Base-by-base conservation (phyloP, 2,888 invertebrate species). In the Cylindroiulus punctatus region DNA sequence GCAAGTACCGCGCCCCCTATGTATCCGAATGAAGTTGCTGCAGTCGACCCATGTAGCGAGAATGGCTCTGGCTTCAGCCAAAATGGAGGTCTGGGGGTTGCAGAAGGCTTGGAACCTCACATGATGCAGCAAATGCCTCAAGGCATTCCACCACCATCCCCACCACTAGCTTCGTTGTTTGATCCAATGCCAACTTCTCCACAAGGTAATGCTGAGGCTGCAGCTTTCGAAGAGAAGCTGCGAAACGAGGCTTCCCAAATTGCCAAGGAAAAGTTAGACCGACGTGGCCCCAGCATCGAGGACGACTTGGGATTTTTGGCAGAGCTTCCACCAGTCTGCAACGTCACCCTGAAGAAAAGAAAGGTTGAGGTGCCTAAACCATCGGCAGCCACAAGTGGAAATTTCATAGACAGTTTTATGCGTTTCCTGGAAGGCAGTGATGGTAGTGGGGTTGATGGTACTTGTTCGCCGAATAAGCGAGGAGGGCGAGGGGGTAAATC, bases 301-400 rank as follows among this genome's bases (percentile, higher is more conserved):
- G 87, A 87, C 65, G 87, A 87, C 84, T 76, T 87, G 17, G 87
- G 87, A 22, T 87, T 87, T 84, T 81, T 87, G 36, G 87, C 87
- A 30, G 87, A 87, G 47, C 83, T 87, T 40, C 87, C 87, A 22
- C 87, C 87, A 12, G 87, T 57, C 19, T 87, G 87, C 22, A 87
- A 87, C 26, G 85, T 86, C 17, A 36, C 85, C n/a, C 40, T 40
- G 17, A 84, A 86, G 40, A 81, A 57, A 40, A 84, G 85, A 40
- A 86, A 86, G 57, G 22, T 40, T 0, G 84, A 65, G 19, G 81
- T 36, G 14, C 8, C 44, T 26, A 40, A 32, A 10, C 32, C 57
- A 12, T 30, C 42, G 19, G 22, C 84, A n/a, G 36, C 32, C 14
- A 17, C n/a, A 7, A 52, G 84, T 30, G 42, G 47, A 4, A 84